Evolutionary conservation across 2,113 vertebrate genomes (phyloP).

Genomic region (Promerops cafer): DNA sequence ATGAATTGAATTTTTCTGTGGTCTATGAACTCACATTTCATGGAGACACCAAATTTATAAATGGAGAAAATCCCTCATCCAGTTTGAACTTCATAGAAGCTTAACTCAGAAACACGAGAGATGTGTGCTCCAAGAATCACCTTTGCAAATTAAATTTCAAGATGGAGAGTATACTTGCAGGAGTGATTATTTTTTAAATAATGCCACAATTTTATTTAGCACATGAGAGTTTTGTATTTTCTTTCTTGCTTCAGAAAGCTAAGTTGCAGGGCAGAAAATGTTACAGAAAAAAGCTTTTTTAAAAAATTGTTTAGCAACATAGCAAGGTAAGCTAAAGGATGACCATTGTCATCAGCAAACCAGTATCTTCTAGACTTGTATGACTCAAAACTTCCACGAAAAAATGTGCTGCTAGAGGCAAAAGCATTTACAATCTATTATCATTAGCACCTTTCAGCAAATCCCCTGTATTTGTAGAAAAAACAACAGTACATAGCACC

Average conservation of each 20-base stretch:
- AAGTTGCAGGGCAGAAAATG: neutral
- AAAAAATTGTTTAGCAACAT: neutral
- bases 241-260: neutral
- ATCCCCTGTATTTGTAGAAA: neutral
- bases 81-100: neutral
- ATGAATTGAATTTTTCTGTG: neutral
- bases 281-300: neutral
- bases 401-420: neutral
- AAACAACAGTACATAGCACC: neutral
- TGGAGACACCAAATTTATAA: neutral
- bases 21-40: constrained; percentile 31
- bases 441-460: neutral
- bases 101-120: neutral
- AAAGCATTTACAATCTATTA: neutral
- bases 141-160: constrained; percentile 15
- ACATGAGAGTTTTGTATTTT: neutral
- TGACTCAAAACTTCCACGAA: neutral
- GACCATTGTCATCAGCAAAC: neutral
- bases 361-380: neutral
- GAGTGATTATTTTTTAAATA: neutral
- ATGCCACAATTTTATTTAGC: neutral
- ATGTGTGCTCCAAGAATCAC: neutral
- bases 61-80: neutral
- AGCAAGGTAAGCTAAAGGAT: neutral
- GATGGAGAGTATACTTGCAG: neutral